phyloP scores from a whole-genome alignment of 2,113 vertebrate species.

The Pao palembangensis region DNA sequence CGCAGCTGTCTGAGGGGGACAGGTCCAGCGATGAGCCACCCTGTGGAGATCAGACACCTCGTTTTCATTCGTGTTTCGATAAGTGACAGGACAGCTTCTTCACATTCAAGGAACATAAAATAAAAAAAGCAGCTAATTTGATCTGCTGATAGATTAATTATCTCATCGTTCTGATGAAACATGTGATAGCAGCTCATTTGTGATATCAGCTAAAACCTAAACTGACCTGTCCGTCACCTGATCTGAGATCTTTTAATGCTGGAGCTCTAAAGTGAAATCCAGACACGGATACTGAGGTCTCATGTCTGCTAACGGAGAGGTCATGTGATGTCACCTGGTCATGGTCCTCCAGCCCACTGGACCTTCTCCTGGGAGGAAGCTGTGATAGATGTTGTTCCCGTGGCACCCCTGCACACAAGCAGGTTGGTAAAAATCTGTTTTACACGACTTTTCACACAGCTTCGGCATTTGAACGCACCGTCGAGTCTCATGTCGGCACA shows the following conservation, averaged over 20 bases:
- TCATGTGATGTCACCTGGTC: slow-evolving; percentile 47
- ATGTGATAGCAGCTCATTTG: no score
- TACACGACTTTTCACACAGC: background rate
- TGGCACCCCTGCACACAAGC: slow-evolving; percentile 16
- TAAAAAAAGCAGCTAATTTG: no score
- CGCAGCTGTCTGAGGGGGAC: slow-evolving; percentile 94
- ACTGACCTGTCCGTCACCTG: no score
- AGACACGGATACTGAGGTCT: background rate
- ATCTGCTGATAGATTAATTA: no score
- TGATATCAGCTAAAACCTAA: no score
- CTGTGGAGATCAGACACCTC: slow-evolving; percentile 16
- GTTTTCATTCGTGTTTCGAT: background rate
- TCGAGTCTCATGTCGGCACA: slow-evolving; percentile 54
- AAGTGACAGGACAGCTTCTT: background rate
- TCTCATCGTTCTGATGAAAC: no score
- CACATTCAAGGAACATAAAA: no score
- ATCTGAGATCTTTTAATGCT: no score
- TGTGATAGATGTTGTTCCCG: slow-evolving; percentile 2
- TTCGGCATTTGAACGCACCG: slow-evolving; percentile 32
- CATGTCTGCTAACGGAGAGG: background rate
- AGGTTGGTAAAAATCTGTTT: background rate
- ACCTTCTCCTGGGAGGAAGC: slow-evolving; percentile 14
- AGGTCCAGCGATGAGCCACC: slow-evolving; percentile 89
- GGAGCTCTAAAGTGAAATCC: no score
- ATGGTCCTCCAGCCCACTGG: slow-evolving; percentile 51